These are phyloP conservation scores for Micoletzkya japonica DNA, from an alignment of 2,888 invertebrate genomes.

Conservation along the genomic window DNA sequence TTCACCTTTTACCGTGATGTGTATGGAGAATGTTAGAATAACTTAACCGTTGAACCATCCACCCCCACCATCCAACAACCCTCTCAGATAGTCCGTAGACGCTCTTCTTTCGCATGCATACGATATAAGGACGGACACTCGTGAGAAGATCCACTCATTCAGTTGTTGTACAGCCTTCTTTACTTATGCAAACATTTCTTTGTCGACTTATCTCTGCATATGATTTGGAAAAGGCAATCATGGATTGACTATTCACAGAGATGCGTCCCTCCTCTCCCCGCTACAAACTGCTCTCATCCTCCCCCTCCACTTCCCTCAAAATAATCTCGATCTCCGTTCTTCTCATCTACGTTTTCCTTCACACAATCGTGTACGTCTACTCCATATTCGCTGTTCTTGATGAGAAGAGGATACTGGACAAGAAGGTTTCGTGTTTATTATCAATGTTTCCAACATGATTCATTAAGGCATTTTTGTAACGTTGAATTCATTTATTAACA, in stretches of 20 bases:
- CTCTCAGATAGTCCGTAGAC: too few relatives aligned
- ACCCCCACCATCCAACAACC: too few relatives aligned
- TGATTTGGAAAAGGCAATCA: neutral
- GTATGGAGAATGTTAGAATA: too few relatives aligned
- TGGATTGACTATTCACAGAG: neutral
- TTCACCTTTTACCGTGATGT: too few relatives aligned
- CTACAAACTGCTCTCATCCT: neutral
- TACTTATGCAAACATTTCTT: too few relatives aligned
- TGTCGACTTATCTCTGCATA: too few relatives aligned
- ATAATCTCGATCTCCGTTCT: neutral
- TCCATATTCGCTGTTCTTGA: constrained; percentile 1
- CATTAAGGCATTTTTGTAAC: neutral
- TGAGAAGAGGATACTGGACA: constrained; percentile 18
- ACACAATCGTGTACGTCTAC: constrained; percentile 17
- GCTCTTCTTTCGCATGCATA: too few relatives aligned
- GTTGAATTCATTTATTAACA: neutral
- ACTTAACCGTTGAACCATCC: too few relatives aligned
- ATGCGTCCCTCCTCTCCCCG: neutral
- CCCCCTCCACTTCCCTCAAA: neutral
- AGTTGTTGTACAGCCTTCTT: too few relatives aligned
- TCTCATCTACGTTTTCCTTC: neutral
- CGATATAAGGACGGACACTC: too few relatives aligned
- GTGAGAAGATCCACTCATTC: neutral
- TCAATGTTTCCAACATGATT: neutral
- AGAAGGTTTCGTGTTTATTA: constrained; percentile 4